A percentile compares a stretch with the other conserved stretches of the same genome.
Evolutionary conservation across 2,888 invertebrate genomes (phyloP).

Genomic region (Trichopria drosophilae): DNA sequence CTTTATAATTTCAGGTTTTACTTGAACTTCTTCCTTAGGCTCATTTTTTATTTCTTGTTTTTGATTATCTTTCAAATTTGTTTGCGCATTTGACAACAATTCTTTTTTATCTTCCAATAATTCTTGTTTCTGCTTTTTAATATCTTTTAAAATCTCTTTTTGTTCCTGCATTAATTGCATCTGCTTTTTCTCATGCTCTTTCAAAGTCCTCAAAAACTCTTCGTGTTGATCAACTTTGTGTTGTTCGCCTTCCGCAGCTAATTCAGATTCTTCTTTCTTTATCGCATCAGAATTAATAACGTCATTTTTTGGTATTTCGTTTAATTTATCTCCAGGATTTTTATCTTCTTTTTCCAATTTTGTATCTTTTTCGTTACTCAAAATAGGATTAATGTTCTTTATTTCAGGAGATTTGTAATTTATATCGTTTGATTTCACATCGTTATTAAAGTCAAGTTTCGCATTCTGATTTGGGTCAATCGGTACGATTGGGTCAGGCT

Average conservation of each 20-base stretch:
- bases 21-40: conserved; percentile 34
- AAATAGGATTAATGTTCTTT: too few species aligned
- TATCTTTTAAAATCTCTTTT: conserved; percentile 66
- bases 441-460: too few species aligned
- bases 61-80: conserved; percentile 25
- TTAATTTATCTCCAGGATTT: conserved; percentile 19
- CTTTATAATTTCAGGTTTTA: conserved; percentile 1
- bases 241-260: conserved; percentile 54
- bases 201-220: conserved; percentile 60
- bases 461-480: too few species aligned
- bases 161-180: conserved; percentile 70
- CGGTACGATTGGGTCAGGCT: neutral
- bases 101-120: conserved; percentile 54
- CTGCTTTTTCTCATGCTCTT: conserved; percentile 71
- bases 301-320: neutral
- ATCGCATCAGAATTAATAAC: conserved; percentile 46
- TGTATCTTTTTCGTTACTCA: conserved; percentile 17
- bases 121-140: conserved; percentile 64
- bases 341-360: conserved; percentile 19
- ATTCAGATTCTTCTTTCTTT: conserved; percentile 59
- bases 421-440: too few species aligned
- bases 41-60: conserved; percentile 39
- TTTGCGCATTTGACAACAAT: conserved; percentile 29
- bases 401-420: too few species aligned
- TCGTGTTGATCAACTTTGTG: conserved; percentile 53